These are phyloP conservation scores for Taeniopygia guttata DNA, from an alignment of 2,797 vertebrate species.

Conservation along the genomic window DNA sequence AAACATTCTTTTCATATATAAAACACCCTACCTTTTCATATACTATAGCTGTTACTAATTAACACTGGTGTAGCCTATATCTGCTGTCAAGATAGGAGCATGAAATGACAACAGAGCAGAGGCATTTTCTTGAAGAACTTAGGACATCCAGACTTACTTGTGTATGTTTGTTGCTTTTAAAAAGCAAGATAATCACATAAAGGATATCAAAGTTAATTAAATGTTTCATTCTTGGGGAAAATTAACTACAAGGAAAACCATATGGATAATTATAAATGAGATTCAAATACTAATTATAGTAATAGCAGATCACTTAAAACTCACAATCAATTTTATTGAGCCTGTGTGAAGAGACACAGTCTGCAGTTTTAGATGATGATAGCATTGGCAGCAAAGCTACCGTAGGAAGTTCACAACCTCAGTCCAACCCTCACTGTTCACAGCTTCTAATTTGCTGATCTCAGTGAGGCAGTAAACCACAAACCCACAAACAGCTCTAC, in stretches of 20 bases:
- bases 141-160: neutral
- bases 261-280: neutral
- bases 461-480: neutral
- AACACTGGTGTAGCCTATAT: neutral
- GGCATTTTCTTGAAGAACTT: neutral
- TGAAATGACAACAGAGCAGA: neutral
- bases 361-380: neutral
- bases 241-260: neutral
- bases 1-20: neutral
- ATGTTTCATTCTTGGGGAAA: neutral
- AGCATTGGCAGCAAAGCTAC: neutral
- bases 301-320: neutral
- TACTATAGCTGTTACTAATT: neutral
- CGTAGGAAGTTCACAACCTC: neutral
- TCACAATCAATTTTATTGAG: neutral
- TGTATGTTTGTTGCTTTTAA: neutral
- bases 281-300: neutral
- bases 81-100: neutral
- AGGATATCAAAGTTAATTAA: neutral
- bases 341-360: neutral
- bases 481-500: neutral
- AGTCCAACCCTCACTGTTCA: neutral
- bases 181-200: neutral
- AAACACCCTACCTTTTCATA: neutral
- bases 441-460: neutral